Evolutionary conservation across 2,113 vertebrate species (phyloP).

Genomic region (Aix galericulata): DNA sequence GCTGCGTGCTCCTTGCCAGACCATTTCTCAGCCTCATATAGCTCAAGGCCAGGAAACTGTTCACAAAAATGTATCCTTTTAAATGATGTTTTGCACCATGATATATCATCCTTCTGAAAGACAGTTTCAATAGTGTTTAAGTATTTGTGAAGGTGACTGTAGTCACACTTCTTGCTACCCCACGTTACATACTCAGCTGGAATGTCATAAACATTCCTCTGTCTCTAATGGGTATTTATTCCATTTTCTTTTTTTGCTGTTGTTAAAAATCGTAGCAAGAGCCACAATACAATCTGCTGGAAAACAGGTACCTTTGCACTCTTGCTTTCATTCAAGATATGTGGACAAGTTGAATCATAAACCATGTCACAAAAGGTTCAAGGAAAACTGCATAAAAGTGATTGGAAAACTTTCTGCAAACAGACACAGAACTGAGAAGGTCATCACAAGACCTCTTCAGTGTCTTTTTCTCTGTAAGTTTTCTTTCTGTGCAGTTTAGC

Average conservation of each 20-base stretch:
- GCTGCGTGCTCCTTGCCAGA: neutral
- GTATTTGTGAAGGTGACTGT: neutral
- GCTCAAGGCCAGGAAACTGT: slow-evolving; percentile 5
- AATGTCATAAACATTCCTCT: neutral
- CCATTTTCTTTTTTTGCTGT: neutral
- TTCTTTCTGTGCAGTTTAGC: neutral
- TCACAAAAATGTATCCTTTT: neutral
- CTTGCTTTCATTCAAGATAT: neutral
- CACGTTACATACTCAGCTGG: fast-evolving
- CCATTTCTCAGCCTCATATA: slow-evolving; percentile 35
- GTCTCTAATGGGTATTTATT: neutral
- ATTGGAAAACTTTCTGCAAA: neutral
- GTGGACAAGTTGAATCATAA: neutral
- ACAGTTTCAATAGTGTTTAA: neutral
- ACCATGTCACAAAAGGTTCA: neutral
- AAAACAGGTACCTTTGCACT: neutral
- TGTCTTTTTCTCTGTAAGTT: neutral
- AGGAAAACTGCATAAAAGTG: neutral
- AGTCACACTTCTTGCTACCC: neutral
- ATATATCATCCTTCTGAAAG: neutral
- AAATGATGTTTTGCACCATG: neutral
- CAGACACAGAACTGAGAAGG: neutral
- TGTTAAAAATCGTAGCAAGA: neutral
- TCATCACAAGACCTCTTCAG: neutral
- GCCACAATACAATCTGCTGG: neutral